Conservation (phyloP, 2,797 vertebrate genomes). For the Xyrichtys novacula region DNA sequence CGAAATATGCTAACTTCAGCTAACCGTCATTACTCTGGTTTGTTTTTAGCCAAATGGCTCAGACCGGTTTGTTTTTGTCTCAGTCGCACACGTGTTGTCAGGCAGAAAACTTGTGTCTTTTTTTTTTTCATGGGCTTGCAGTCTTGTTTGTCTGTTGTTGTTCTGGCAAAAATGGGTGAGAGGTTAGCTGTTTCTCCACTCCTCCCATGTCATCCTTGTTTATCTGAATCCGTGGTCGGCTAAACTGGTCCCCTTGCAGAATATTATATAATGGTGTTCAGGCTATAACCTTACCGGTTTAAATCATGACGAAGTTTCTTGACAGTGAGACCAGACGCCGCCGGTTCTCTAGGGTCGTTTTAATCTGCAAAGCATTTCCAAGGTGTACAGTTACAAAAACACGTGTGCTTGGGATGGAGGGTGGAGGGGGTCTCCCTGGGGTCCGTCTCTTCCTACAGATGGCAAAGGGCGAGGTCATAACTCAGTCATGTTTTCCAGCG, state of each 20-base stretch:
- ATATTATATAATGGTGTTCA: neutral
- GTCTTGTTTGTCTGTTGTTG: constrained; percentile 48
- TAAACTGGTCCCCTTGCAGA: neutral
- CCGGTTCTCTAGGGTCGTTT: neutral
- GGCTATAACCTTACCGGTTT: constrained; percentile 11
- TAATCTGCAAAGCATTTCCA: constrained; percentile 4
- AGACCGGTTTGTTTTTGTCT: constrained; percentile 27
- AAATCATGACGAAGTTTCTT: neutral
- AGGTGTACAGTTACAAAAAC: constrained; percentile 61
- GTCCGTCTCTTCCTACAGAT: constrained; percentile 46
- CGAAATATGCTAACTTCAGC: neutral
- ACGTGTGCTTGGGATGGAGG: neutral
- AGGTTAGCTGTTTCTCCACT: constrained; percentile 38
- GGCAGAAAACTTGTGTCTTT: constrained; percentile 6
- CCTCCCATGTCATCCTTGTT: constrained; percentile 32
- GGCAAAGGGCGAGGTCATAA: constrained; percentile 24
- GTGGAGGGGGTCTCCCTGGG: neutral
- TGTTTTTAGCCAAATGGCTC: constrained; percentile 1
- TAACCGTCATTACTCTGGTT: neutral
- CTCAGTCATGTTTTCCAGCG: constrained; percentile 41
- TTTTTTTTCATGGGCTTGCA: constrained; percentile 13
- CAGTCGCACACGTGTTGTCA: constrained; percentile 52
- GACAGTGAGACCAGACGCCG: neutral
- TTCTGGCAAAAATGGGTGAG: constrained; percentile 52
- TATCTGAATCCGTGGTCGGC: neutral